Evolutionary conservation across 1,140 invertebrate species (phyloP).

Genomic region (Zaprionus tsacasi): DNA sequence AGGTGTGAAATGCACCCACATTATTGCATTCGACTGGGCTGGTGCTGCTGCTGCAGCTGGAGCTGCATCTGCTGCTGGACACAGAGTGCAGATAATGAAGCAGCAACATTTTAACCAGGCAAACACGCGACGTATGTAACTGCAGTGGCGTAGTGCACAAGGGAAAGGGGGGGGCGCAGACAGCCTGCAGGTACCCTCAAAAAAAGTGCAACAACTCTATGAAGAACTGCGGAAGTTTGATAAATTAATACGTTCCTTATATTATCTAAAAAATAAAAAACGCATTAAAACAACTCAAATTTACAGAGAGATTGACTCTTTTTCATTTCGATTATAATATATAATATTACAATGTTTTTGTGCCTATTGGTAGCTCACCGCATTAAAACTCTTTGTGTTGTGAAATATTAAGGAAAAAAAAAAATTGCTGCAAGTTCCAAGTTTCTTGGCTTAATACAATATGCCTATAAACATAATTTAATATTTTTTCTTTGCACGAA

Average conservation of each 20-base stretch:
- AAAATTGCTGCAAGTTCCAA: too few species aligned
- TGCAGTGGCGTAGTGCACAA: not conserved
- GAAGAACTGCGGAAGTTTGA: not conserved
- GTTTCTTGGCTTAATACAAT: too few species aligned
- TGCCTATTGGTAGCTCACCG: too few species aligned
- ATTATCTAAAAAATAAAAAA: not conserved
- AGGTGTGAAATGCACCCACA: slow-evolving; percentile 63
- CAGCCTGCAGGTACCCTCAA: too few species aligned
- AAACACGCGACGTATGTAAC: slow-evolving; percentile 56
- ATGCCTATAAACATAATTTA: too few species aligned
- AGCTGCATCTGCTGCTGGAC: slow-evolving; percentile 24
- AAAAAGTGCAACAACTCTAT: not conserved
- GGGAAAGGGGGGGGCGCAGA: too few species aligned
- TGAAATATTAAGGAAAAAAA: too few species aligned
- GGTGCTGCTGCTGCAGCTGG: slow-evolving; percentile 15
- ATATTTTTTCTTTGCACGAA: too few species aligned
- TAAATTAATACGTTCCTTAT: not conserved
- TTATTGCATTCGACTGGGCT: slow-evolving; percentile 55
- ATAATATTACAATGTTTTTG: too few species aligned
- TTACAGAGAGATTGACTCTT: too few species aligned
- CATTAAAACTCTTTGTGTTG: too few species aligned
- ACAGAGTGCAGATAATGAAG: slow-evolving; percentile 76
- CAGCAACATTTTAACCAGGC: slow-evolving; percentile 81
- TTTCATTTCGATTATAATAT: too few species aligned
- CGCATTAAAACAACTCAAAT: not conserved